Evolutionary conservation across 2,113 vertebrate species (phyloP).

Genomic region (Sprattus sprattus): DNA sequence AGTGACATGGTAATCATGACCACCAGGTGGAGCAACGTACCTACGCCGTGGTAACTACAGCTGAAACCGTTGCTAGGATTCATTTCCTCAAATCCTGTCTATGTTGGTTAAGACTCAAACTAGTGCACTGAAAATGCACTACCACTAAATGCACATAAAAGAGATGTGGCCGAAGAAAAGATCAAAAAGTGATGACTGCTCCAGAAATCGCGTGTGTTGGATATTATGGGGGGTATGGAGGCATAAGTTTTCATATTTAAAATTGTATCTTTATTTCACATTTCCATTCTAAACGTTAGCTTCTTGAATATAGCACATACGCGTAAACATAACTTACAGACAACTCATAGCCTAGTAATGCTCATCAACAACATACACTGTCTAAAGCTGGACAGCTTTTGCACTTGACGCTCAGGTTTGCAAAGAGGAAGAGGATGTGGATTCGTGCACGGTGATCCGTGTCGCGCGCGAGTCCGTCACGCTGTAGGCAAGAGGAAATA

Average conservation of each 20-base stretch:
- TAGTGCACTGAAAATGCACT: neutral
- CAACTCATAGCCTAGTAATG: neutral
- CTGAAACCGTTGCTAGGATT: neutral
- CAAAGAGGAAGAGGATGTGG: neutral
- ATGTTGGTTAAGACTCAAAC: neutral
- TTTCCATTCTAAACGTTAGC: neutral
- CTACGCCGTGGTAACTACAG: neutral
- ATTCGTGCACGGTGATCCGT: conserved; percentile 51
- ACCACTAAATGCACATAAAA: neutral
- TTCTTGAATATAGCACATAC: neutral
- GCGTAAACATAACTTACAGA: neutral
- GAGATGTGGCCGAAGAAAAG: neutral
- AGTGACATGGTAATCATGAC: neutral
- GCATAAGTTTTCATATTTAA: neutral
- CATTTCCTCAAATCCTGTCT: neutral
- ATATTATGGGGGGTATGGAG: neutral
- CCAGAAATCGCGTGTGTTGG: neutral
- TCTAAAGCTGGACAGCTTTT: neutral
- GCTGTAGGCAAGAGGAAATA: conserved; percentile 39
- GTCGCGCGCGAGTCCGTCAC: conserved; percentile 50
- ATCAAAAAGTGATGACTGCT: neutral
- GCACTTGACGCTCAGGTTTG: neutral
- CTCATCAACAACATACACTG: neutral
- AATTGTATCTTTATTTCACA: neutral
- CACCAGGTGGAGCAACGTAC: neutral